Evolutionary conservation across 2,888 invertebrate genomes (phyloP).

Genomic region (Trichopoda pennipes): DNA sequence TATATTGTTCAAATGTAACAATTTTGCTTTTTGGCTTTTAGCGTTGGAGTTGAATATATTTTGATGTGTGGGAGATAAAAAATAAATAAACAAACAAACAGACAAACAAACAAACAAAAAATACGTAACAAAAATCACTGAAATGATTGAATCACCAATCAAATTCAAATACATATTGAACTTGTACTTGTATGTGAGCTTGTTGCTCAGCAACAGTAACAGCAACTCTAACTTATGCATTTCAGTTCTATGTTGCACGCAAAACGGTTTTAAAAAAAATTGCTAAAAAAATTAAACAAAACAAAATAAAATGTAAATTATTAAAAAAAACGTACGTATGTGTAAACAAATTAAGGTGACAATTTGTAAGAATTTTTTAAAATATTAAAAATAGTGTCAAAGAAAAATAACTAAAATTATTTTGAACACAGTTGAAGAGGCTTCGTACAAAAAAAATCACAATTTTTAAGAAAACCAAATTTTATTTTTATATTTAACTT

Average conservation of each 20-base stretch:
- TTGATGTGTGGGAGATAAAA: slow-evolving; percentile 64
- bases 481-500: too few relatives aligned
- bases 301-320: neutral
- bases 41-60: slow-evolving; percentile 68
- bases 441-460: neutral
- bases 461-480: neutral
- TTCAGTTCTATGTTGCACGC: slow-evolving; percentile 52
- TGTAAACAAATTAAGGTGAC: slow-evolving; percentile 62
- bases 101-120: slow-evolving; percentile 20
- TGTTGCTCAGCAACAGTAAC: neutral
- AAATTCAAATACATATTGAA: slow-evolving; percentile 30
- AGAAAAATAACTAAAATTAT: slow-evolving; percentile 19
- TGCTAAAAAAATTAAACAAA: slow-evolving; percentile 27
- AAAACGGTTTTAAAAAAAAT: slow-evolving; percentile 32
- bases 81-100: slow-evolving; percentile 14
- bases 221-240: slow-evolving; percentile 15
- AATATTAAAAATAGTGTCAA: slow-evolving; percentile 2
- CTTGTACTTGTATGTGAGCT: neutral
- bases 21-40: slow-evolving; percentile 32
- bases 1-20: slow-evolving; percentile 30
- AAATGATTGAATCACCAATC: slow-evolving; percentile 64
- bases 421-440: neutral
- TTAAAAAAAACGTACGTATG: neutral
- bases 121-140: neutral
- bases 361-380: slow-evolving; percentile 62